Evolutionary conservation across 37 sponge, comb jelly and placozoan genomes (phyloP).

Genomic region (Tethya wilhelma): DNA sequence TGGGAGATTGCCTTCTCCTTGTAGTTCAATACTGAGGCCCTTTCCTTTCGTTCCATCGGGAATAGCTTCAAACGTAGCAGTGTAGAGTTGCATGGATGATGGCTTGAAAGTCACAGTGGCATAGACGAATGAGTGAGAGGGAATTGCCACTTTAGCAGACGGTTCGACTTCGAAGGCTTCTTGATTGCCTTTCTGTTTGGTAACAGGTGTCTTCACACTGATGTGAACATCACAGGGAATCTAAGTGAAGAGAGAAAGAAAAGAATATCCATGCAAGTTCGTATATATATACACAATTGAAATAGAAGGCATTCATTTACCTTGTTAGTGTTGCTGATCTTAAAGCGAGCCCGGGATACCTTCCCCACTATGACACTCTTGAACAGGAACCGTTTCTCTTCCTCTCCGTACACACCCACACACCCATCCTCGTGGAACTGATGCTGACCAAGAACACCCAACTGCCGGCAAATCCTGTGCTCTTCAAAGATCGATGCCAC

Average conservation of each 20-base stretch:
- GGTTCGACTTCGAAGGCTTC: conserved; percentile 92
- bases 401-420: conserved; percentile 89
- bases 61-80: conserved; percentile 70
- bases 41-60: conserved; percentile 62
- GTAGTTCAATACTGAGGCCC: conserved; percentile 86
- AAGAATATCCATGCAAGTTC: not conserved
- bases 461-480: conserved; percentile 86
- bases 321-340: conserved; percentile 87
- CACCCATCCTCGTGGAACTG: conserved; percentile 58
- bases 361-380: conserved; percentile 93
- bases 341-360: conserved; percentile 81
- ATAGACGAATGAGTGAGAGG: conserved; percentile 83
- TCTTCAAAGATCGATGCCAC: conserved; percentile 91
- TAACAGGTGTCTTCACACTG: conserved; percentile 11
- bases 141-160: conserved; percentile 70
- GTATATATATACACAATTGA: not conserved
- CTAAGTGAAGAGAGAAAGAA: conserved; percentile 18
- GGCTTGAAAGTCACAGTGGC: conserved; percentile 92
- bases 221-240: conserved; percentile 89
- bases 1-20: conserved; percentile 96
- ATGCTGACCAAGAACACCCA: conserved; percentile 72
- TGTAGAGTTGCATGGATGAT: conserved; percentile 87
- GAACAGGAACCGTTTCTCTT: conserved; percentile 89
- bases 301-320: conserved; percentile 27
- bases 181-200: conserved; percentile 38